A percentile compares a stretch with the other conserved stretches of the same genome.
Conservation (phyloP, 2,888 invertebrate genomes). For the Meganola albula region DNA sequence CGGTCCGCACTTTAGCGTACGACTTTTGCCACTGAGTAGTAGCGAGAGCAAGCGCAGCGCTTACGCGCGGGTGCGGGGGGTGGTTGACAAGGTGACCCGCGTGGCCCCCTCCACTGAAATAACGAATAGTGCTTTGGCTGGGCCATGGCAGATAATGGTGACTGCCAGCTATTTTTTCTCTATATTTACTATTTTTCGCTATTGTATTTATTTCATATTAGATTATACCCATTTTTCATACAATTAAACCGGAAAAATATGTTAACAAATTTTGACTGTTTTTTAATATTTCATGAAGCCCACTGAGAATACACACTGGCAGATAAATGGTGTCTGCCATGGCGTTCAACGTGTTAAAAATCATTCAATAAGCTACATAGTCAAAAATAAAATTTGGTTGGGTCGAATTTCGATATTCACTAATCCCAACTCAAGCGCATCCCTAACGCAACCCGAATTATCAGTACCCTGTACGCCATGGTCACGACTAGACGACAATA, state of each 20-base stretch:
- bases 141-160: conserved; percentile 3
- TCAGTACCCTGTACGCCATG: too few species aligned
- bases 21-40: conserved; percentile 3
- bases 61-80: conserved; percentile 3
- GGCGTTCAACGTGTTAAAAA: too few species aligned
- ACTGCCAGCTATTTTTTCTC: conserved; percentile 3
- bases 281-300: conserved; percentile 3
- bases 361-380: too few species aligned
- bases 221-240: conserved; percentile 3
- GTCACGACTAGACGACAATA: conserved; percentile 3
- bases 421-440: conserved; percentile 1
- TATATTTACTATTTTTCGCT: conserved; percentile 3
- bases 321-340: too few species aligned
- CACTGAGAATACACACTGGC: background rate
- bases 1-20: conserved; percentile 3
- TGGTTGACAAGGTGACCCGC: conserved; percentile 3
- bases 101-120: conserved; percentile 2
- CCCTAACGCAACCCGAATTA: conserved; percentile 1
- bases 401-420: background rate
- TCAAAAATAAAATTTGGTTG: too few species aligned
- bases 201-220: conserved; percentile 3
- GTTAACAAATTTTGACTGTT: conserved; percentile 3
- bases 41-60: conserved; percentile 3
- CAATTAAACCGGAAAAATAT: conserved; percentile 3
- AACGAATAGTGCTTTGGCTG: conserved; percentile 3